A percentile compares a stretch with the other conserved stretches of the same genome.
Evolutionary conservation across 2,797 vertebrate species (phyloP).

Genomic region (Apogon talboti): DNA sequence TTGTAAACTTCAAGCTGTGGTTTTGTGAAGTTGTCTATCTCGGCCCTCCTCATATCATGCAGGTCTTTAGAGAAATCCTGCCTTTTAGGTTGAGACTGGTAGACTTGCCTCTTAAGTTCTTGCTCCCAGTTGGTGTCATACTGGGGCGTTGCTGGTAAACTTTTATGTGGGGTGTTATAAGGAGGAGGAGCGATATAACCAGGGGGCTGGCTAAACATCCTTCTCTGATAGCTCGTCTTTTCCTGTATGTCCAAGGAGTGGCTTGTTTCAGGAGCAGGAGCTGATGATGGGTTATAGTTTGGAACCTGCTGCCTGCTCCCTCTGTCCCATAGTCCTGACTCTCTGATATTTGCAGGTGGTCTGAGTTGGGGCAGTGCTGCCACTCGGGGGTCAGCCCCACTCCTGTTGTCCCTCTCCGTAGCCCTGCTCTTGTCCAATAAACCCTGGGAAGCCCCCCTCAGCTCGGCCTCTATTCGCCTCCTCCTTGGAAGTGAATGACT

Average conservation of each 20-base stretch:
- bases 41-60: constrained; percentile 25
- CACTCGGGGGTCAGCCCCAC: constrained; percentile 43
- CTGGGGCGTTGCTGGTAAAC: constrained; percentile 34
- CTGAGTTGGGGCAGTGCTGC: constrained; percentile 49
- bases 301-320: constrained; percentile 42
- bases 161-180: constrained; percentile 71
- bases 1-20: constrained; percentile 31
- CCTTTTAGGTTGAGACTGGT: constrained; percentile 49
- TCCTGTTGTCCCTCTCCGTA: constrained; percentile 52
- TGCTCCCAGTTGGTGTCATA: constrained; percentile 46
- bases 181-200: constrained; percentile 82
- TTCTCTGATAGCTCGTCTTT: constrained; percentile 58
- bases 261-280: constrained; percentile 26
- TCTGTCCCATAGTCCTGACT: constrained; percentile 61
- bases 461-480: constrained; percentile 70
- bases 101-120: constrained; percentile 49
- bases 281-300: constrained; percentile 41
- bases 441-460: constrained; percentile 60
- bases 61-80: constrained; percentile 37
- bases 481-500: constrained; percentile 79
- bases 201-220: constrained; percentile 76
- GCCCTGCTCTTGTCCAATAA: constrained; percentile 46
- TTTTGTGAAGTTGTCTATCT: constrained; percentile 31
- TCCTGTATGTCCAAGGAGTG: constrained; percentile 54
- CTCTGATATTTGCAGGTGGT: constrained; percentile 56